Conservation (phyloP, 2,888 invertebrate genomes). For the Cerceris ruficornis region DNA sequence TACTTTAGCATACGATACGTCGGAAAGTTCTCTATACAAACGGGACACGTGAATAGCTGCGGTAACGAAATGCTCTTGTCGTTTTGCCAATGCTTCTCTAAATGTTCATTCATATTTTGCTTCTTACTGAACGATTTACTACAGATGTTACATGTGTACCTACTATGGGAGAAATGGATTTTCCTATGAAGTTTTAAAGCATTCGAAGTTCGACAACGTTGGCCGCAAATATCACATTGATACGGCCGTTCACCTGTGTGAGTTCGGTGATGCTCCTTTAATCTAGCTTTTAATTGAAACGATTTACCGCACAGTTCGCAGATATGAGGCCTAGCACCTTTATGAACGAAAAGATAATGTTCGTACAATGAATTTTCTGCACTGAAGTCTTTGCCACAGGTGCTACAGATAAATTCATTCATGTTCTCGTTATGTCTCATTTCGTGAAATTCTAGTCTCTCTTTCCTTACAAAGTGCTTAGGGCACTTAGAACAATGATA, state of each 20-base stretch:
- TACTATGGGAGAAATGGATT: conserved; percentile 56
- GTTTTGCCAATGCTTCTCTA: conserved; percentile 68
- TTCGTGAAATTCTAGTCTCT: conserved; percentile 68
- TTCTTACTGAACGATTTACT: conserved; percentile 65
- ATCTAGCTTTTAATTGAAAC: conserved; percentile 63
- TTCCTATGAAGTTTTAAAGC: conserved; percentile 64
- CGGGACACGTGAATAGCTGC: conserved; percentile 57
- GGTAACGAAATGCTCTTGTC: conserved; percentile 58
- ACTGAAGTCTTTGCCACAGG: conserved; percentile 66
- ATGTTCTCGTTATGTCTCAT: conserved; percentile 68
- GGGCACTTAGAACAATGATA: conserved; percentile 66
- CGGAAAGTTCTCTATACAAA: conserved; percentile 60
- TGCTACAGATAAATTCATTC: conserved; percentile 64
- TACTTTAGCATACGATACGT: conserved; percentile 63
- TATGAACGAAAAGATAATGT: conserved; percentile 70
- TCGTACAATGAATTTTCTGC: conserved; percentile 68
- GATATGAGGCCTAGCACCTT: conserved; percentile 64
- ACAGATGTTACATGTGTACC: conserved; percentile 62
- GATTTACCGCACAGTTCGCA: conserved; percentile 69
- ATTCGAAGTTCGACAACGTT: conserved; percentile 61
- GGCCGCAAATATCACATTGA: conserved; percentile 62
- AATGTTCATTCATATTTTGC: conserved; percentile 68
- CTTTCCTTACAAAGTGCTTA: conserved; percentile 64
- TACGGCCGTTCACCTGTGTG: conserved; percentile 68
- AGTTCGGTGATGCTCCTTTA: conserved; percentile 63